Evolutionary conservation across 30 jellyfish, hydroid and myxozoan species (phyloP), one percentile per base, ranked within the genome.

Genomic region (Phacellophora camtschatica): DNA sequence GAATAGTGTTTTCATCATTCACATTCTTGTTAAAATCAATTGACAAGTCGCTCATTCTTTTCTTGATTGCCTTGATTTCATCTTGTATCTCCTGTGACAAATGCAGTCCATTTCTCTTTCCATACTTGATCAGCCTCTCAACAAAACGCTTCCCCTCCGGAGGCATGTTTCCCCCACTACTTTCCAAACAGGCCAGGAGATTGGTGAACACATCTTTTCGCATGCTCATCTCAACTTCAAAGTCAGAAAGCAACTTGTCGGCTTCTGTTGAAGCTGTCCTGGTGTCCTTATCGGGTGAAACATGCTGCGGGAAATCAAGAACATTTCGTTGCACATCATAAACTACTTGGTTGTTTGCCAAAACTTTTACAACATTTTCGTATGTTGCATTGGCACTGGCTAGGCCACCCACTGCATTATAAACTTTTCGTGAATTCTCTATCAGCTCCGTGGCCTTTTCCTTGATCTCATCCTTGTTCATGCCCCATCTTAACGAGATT

Each of bases 191-290:
- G 35, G 84, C 93, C 2, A 81, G 81, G 19, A 89, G 59, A 66
- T 89, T 89, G 84, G 82, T 72, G 76, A 81, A 89, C 8, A 89
- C 95, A 74, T 89, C 97, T 72, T 81, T 71, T 46, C 97, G 61
- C 97, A 89, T 89, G 88, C 97, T 89, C 97, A 89, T 82, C 55
- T 89, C 97, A 24, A 89, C 97, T 59, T 83, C 95, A 73, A 89
- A 89, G 18, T 85, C 97, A 4, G 97, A 89, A 34, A 89, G 78
- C 83, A 49, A 23, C 67, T 89, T 89, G 67, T 89, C 97, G 35
- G 97, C 95, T 0, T 81, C 90, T 5, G 97, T 89, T 28, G 94
- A 70, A 2, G 97, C 97, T 15, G 82, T 74, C 2, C 97, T 57
- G 19, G 70, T 82, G 29, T 89, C 97, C 39, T 89, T 74, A 32